A percentile compares a stretch with the other conserved stretches of the same genome.
Conservation (phyloP, 2,797 vertebrate species). For the Euthynnus affinis region DNA sequence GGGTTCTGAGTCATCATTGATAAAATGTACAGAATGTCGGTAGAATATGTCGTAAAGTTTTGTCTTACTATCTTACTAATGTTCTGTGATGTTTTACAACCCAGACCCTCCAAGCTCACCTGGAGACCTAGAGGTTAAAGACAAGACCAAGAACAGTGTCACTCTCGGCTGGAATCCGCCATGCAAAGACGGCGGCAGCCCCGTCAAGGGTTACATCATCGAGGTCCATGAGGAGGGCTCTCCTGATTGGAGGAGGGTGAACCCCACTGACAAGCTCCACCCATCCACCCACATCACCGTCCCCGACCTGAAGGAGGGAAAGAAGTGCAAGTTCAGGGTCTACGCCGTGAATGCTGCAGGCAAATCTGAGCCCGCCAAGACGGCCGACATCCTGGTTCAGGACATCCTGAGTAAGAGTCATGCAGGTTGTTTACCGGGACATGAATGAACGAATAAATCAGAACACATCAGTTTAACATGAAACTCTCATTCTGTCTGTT, state of each 20-base stretch:
- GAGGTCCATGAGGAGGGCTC: conserved; percentile 97
- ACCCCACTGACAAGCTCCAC: conserved; percentile 92
- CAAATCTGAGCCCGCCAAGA: conserved; percentile 93
- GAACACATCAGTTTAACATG: background rate
- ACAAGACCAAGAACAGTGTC: conserved; percentile 94
- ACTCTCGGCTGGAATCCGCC: conserved; percentile 93
- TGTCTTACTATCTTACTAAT: too few species aligned
- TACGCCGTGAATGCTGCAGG: conserved; percentile 96
- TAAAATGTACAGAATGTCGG: too few species aligned
- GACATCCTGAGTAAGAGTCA: conserved; percentile 91
- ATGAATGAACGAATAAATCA: background rate
- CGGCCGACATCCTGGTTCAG: conserved; percentile 90
- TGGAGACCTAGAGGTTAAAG: conserved; percentile 90
- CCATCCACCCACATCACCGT: conserved; percentile 92
- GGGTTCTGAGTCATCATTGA: too few species aligned
- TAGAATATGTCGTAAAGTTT: background rate
- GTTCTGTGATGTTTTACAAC: background rate
- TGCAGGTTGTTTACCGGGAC: background rate
- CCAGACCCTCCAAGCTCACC: conserved; percentile 91
- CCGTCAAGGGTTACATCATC: conserved; percentile 95
- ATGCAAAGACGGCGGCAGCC: conserved; percentile 94
- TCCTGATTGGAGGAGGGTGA: conserved; percentile 93
- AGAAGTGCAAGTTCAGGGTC: conserved; percentile 95
- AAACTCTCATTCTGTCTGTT: conserved; percentile 47
- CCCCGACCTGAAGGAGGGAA: conserved; percentile 93